Evolutionary conservation across 1,140 invertebrate species (phyloP).

Genomic region (Popillia japonica): DNA sequence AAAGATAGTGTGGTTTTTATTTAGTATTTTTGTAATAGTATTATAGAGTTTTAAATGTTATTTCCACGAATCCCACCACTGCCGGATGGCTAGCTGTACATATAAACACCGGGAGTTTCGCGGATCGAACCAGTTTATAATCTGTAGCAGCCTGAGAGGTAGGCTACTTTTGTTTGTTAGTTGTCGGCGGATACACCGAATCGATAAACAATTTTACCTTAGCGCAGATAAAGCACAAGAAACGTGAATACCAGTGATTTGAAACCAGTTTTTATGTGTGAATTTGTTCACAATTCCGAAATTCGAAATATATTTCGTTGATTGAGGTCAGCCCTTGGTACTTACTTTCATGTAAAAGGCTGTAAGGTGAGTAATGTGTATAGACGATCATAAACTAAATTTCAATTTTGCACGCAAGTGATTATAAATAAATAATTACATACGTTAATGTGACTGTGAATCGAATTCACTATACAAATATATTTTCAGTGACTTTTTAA

Average conservation of each 20-base stretch:
- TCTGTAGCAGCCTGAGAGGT: conserved; percentile 6
- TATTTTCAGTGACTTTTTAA: background rate
- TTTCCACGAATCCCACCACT: background rate
- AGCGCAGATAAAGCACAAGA: background rate
- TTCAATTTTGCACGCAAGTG: background rate
- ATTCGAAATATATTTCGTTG: background rate
- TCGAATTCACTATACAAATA: background rate
- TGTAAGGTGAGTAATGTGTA: conserved; percentile 17
- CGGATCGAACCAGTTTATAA: conserved; percentile 15
- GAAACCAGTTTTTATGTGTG: conserved; percentile 27
- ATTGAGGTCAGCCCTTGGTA: background rate
- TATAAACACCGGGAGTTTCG: conserved; percentile 14
- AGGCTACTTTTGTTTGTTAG: conserved; percentile 20
- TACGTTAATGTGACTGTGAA: background rate
- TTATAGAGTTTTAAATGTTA: background rate
- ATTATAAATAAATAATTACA: conserved; percentile 13
- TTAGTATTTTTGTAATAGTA: background rate
- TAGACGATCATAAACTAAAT: background rate
- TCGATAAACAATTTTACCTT: conserved; percentile 2
- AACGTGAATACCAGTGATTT: conserved; percentile 25
- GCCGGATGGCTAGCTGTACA: background rate
- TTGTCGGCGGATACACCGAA: conserved; percentile 24
- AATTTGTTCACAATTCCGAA: conserved; percentile 11
- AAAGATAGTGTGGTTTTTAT: background rate
- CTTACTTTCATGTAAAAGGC: conserved; percentile 13